A percentile compares a stretch with the other conserved stretches of the same genome.
Conservation (phyloP, 2,888 invertebrate species). For the Tenodera sinensis region DNA sequence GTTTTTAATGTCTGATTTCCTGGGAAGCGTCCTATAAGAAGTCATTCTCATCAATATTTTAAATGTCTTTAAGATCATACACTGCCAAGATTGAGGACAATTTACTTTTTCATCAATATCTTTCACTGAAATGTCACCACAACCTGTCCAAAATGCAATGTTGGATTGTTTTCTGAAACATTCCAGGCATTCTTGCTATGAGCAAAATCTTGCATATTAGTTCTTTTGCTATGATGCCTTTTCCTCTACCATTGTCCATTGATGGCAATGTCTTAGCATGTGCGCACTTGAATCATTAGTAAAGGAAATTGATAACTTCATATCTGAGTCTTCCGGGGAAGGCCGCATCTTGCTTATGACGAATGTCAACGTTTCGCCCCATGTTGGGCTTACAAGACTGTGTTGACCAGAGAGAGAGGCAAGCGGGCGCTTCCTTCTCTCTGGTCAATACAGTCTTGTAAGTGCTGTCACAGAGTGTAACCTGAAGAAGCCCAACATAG, state of each 20-base stretch:
- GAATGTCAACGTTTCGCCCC: no score
- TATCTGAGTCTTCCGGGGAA: no score
- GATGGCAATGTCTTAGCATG: not conserved
- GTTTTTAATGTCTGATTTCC: not conserved
- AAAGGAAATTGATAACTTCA: no score
- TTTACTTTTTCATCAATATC: not conserved
- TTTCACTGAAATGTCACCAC: not conserved
- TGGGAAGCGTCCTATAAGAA: not conserved
- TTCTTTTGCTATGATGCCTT: not conserved
- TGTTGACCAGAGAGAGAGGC: no score
- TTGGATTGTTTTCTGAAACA: not conserved
- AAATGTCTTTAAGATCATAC: not conserved
- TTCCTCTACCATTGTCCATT: not conserved
- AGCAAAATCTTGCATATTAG: not conserved
- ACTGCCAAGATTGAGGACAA: not conserved
- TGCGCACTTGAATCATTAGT: not conserved
- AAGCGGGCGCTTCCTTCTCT: no score
- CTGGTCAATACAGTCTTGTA: no score
- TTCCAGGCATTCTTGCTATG: not conserved
- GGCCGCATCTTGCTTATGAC: no score
- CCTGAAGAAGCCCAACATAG: no score
- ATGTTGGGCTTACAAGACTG: no score
- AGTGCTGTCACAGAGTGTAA: no score
- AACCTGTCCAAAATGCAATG: not conserved
- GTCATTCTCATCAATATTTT: not conserved